Percentiles rank a stretch among this genome's conserved stretches.
phyloP scores from a whole-genome alignment of 2,113 vertebrate species.

The Genyomyrus donnyi region DNA sequence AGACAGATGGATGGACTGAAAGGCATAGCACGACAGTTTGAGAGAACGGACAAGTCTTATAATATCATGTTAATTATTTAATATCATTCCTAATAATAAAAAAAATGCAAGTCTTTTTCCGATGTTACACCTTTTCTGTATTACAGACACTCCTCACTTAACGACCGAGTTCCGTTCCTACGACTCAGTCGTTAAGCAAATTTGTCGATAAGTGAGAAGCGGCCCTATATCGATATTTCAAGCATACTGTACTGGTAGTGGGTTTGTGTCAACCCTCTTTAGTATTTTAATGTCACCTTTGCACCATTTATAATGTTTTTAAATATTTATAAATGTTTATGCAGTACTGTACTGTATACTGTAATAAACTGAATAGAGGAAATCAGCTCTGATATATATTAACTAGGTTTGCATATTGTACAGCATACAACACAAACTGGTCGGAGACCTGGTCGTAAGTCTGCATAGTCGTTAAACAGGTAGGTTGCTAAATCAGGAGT shows the following conservation, averaged over 20 bases:
- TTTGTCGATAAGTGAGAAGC: not conserved
- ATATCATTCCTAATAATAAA: not conserved
- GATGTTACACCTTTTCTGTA: not conserved
- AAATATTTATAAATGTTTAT: not conserved
- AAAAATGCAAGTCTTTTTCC: slow-evolving; percentile 11
- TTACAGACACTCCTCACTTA: not conserved
- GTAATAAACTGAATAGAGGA: too few species aligned
- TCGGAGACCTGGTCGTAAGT: too few species aligned
- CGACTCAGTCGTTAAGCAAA: not conserved
- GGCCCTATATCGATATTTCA: not conserved
- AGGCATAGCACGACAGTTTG: not conserved
- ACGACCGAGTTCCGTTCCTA: not conserved
- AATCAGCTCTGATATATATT: not conserved
- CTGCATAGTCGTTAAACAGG: too few species aligned
- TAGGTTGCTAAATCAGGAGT: too few species aligned
- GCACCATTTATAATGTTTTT: not conserved
- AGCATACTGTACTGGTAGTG: not conserved
- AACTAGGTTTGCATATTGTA: not conserved
- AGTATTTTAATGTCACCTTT: not conserved
- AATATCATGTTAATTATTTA: not conserved
- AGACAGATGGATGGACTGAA: slow-evolving; percentile 67
- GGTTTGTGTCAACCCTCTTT: not conserved
- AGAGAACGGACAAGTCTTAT: slow-evolving; percentile 22
- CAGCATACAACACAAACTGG: too few species aligned
- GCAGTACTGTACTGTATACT: not conserved